These are phyloP conservation scores for Trachythela sp. DNA, from an alignment of 64 coral and sea anemone genomes.

Conservation along the genomic window DNA sequence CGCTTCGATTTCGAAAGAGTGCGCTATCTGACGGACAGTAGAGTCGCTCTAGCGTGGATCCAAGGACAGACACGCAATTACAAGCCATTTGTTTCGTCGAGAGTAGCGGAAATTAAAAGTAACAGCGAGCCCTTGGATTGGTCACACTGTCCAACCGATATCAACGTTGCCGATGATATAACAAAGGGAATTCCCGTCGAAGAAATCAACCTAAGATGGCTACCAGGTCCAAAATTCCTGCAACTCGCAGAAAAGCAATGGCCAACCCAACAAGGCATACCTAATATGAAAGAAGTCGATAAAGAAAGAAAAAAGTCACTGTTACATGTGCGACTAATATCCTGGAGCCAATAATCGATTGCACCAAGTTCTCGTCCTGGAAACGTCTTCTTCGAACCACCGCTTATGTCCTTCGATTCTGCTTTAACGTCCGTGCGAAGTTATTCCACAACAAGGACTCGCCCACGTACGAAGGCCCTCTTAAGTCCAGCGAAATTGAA, in stretches of 20 bases:
- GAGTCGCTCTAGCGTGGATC: not conserved
- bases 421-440: not conserved
- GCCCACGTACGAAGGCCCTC: not conserved
- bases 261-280: too few relatives aligned
- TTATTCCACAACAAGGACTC: not conserved
- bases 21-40: not conserved
- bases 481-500: not conserved
- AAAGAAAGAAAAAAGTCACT: conserved; percentile 27
- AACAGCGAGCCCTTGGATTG: too few relatives aligned
- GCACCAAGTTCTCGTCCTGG: conserved; percentile 24
- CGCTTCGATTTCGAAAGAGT: conserved; percentile 31
- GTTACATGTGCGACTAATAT: not conserved
- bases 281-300: too few relatives aligned
- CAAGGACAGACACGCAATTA: conserved; percentile 17
- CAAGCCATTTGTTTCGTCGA: conserved; percentile 7
- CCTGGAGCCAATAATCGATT: conserved; percentile 17
- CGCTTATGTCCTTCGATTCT: not conserved
- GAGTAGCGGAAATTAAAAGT: too few relatives aligned
- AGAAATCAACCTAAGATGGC: too few relatives aligned
- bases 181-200: too few relatives aligned
- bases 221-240: too few relatives aligned
- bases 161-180: too few relatives aligned
- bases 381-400: conserved; percentile 14
- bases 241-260: too few relatives aligned
- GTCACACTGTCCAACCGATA: too few relatives aligned